Conservation (phyloP, 2,888 invertebrate species). For the Platycheirus rosarum region DNA sequence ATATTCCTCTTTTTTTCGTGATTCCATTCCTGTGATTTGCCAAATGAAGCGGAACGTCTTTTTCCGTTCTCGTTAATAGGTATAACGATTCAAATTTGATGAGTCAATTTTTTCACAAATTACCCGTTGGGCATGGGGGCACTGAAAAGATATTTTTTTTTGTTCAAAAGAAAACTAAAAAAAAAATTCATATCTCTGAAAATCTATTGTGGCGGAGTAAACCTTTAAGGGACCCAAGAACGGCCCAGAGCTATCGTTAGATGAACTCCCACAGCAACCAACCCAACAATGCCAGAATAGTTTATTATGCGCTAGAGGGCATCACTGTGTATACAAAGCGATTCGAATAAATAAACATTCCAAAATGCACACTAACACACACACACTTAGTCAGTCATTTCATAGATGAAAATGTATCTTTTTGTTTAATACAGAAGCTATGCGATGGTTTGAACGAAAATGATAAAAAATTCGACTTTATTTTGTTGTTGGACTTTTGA, state of each 20-base stretch:
- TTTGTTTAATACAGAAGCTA: slow-evolving; percentile 35
- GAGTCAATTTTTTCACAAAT: slow-evolving; percentile 39
- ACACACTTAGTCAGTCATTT: too few species aligned
- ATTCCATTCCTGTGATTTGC: slow-evolving; percentile 16
- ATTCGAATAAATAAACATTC: slow-evolving; percentile 59
- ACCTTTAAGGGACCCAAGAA: slow-evolving; percentile 46
- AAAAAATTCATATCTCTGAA: slow-evolving; percentile 32
- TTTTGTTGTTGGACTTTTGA: slow-evolving; percentile 10
- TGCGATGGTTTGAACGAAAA: slow-evolving; percentile 35
- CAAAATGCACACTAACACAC: slow-evolving; percentile 30
- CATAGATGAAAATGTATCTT: slow-evolving; percentile 21
- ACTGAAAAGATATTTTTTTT: slow-evolving; percentile 15
- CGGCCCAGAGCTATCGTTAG: slow-evolving; percentile 62
- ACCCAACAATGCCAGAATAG: slow-evolving; percentile 28
- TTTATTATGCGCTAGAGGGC: slow-evolving; percentile 48
- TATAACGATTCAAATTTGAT: slow-evolving; percentile 35
- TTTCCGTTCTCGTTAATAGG: slow-evolving; percentile 10
- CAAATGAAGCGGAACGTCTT: slow-evolving; percentile 20
- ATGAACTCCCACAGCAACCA: slow-evolving; percentile 54
- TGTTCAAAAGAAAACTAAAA: slow-evolving; percentile 13
- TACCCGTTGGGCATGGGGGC: slow-evolving; percentile 7
- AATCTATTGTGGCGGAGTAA: slow-evolving; percentile 36
- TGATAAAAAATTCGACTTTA: slow-evolving; percentile 15
- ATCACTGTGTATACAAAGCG: slow-evolving; percentile 26
- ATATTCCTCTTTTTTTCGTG: slow-evolving; percentile 3